Base-by-base conservation (phyloP, 2,888 invertebrate species). In the Globia sparganii region DNA sequence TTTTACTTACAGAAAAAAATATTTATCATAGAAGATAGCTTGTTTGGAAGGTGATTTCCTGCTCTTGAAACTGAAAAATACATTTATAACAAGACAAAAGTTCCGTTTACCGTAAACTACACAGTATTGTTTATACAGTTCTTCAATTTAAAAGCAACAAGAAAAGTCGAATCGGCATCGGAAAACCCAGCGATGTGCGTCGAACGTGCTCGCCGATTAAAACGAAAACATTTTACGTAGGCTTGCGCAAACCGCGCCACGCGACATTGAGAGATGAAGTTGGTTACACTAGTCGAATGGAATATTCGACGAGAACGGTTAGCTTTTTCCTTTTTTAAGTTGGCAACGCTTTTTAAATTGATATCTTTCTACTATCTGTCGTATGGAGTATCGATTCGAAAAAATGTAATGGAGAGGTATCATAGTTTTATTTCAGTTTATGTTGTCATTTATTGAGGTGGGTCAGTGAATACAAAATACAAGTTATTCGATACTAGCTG, bases 191-290 rank as follows among this genome's bases (percentile, higher is more conserved):
- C 31, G 69, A 61, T 71, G 69, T 72, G 65, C 34, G 61, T 75
- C 75, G 62, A 73, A 80, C 70, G 69, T 74, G 68, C 62, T 53
- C 72, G 67, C 56, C 74, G 85, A 85, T 87, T 87, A 87, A 85
- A 85, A 76, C 73, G 69, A 75, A 74, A 85, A 85, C 76, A 70
- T 80, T 87, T 75, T 77, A 74, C 77, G 59, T 78, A 75, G 74
- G 62, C 75, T 75, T 76, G 74, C 72, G 43, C 74, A 77, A 84
- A 81, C 87, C 75, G 49, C 81, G 64, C 73, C 21, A 21, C 21
- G 34, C 58, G 75, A 68, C 75, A 70, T 72, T 80, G 68, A 49
- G 59, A 75, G 62, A 80, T 87, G 77, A 73, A 85, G 70, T 75
- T 84, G 72, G 72, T 86, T 83, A 78, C 73, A 78, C 73, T 74